phyloP scores from a whole-genome alignment of 2,888 invertebrate genomes.

The Caenorhabditis sinica region DNA sequence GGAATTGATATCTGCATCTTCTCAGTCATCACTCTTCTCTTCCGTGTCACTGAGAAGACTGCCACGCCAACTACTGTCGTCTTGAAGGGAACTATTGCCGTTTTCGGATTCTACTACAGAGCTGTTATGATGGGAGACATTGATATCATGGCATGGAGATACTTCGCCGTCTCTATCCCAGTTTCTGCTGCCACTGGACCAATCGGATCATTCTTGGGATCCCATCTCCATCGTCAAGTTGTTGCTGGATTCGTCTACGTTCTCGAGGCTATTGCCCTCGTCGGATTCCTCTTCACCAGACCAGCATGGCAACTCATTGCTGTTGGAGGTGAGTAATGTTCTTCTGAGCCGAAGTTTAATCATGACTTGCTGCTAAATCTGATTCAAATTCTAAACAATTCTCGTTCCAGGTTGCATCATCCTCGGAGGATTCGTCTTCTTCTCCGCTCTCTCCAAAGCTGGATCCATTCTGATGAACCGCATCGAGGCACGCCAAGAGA shows the following conservation, averaged over 20 bases:
- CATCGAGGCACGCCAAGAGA: constrained; percentile 61
- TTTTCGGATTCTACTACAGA: constrained; percentile 81
- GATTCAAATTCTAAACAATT: not conserved
- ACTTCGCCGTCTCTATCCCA: constrained; percentile 74
- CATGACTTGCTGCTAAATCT: not conserved
- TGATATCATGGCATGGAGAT: constrained; percentile 77
- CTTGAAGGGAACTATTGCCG: constrained; percentile 81
- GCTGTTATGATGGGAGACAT: constrained; percentile 78
- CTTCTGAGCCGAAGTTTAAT: not conserved
- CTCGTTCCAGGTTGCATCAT: constrained; percentile 61
- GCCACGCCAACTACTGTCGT: constrained; percentile 84
- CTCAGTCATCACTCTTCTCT: constrained; percentile 80
- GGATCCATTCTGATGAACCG: constrained; percentile 68
- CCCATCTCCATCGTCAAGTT: constrained; percentile 80
- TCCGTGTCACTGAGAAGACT: constrained; percentile 82
- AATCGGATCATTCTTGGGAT: constrained; percentile 79
- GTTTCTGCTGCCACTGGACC: constrained; percentile 77
- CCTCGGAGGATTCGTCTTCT: constrained; percentile 72
- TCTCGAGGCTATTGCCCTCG: constrained; percentile 74
- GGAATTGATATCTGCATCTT: constrained; percentile 84
- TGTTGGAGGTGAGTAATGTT: constrained; percentile 56
- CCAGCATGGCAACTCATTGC: constrained; percentile 74
- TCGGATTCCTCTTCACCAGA: constrained; percentile 76
- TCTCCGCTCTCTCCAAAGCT: constrained; percentile 65
- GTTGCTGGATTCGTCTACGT: constrained; percentile 77